Base-by-base conservation (phyloP, 2,113 vertebrate genomes). In the Bagarius yarrelli region DNA sequence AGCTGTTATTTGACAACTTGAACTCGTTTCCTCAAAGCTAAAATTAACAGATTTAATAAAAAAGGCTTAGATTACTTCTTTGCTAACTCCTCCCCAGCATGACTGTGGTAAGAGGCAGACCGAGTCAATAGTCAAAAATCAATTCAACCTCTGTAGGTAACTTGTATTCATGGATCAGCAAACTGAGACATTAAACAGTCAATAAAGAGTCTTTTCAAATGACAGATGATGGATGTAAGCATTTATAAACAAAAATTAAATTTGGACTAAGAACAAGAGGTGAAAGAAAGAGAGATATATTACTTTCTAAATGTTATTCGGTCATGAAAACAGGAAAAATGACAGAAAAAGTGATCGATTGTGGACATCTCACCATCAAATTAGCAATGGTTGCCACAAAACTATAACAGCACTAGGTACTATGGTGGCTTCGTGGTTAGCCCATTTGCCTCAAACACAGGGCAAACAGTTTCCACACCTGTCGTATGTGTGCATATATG, bases 101-200 rank as follows among this genome's bases (percentile, higher is more conserved):
- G 44, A 70, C 15, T 70, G 25, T 21, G 16, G 25, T 15, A 3
- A 27, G n/a, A 52, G 52, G 25, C 25, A 50, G 44, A 52, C 40
- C 34, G 44, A 69, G 21, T 69, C 25, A 71, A 71, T 53, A 18
- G 8, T 52, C 1, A 0, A 30, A 52, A 71, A 71, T 52, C 44
- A 71, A 53, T 52, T 30, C 18, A 73, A 32, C 53, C 27, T 73
- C 70, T 73, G 70, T 8, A 55, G 70, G 70, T 52, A 55, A 34
- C 50, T 14, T 55, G 27, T 53, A 14, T 55, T 32, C 27, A 73
- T 55, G 30, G 52, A 21, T 55, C 27, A 73, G 50, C 1, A 4
- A n/a, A 32, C 70, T 32, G 70, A 32, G 27, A 32, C 47, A 72
- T 18, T 32, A 53, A 32, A 30, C 4, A 50, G 47, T 5, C 47